A percentile compares a stretch with the other conserved stretches of the same genome.
Conservation (phyloP, 2,113 vertebrate species). For the Todiramphus saurophagus region DNA sequence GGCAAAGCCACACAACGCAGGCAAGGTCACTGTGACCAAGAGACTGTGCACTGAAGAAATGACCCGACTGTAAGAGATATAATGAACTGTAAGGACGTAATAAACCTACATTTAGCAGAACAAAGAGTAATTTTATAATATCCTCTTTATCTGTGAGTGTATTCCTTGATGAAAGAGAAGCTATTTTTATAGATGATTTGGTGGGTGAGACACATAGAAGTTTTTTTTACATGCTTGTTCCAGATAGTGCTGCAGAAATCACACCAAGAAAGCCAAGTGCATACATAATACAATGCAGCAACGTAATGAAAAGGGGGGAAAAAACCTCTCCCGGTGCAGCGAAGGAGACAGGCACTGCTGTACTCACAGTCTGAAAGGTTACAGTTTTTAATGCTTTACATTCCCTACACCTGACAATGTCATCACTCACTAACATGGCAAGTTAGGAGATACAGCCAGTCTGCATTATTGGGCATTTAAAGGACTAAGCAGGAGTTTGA, state of each 20-base stretch:
- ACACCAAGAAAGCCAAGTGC: not conserved
- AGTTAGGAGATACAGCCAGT: not conserved
- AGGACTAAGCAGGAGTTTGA: not conserved
- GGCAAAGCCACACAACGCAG: accelerated
- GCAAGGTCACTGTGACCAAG: not conserved
- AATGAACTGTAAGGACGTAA: not conserved
- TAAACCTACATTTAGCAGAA: not conserved
- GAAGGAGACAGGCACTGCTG: not conserved
- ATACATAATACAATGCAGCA: not conserved
- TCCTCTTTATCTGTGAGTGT: not conserved
- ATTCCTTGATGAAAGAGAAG: not conserved
- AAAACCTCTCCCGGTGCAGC: not conserved
- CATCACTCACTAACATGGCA: not conserved
- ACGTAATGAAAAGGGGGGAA: too few species aligned
- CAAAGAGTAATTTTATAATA: not conserved
- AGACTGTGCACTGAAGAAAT: not conserved
- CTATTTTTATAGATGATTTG: not conserved
- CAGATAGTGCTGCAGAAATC: not conserved
- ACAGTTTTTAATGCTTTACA: not conserved
- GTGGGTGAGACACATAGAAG: not conserved
- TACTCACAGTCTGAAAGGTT: not conserved
- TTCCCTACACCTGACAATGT: too few species aligned
- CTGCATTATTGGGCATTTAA: not conserved
- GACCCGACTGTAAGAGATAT: accelerated
- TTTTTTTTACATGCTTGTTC: not conserved